A percentile compares a stretch with the other conserved stretches of the same genome.
Evolutionary conservation across 2,797 vertebrate genomes (phyloP).

Genomic region (Amblyopsis hoosieri): DNA sequence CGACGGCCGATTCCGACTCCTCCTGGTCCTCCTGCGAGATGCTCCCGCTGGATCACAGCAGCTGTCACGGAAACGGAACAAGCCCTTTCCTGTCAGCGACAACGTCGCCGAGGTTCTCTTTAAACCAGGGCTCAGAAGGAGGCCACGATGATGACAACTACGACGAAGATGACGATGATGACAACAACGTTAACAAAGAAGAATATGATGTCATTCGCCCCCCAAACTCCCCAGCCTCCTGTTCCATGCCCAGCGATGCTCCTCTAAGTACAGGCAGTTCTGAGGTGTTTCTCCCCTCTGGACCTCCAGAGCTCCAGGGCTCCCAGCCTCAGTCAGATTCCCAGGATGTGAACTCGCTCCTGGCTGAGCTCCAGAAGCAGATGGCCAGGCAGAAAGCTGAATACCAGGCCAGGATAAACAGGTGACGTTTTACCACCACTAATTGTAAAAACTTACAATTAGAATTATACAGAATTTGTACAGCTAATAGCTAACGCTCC

Average conservation of each 20-base stretch:
- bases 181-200: neutral
- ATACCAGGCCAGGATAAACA: slow-evolving; percentile 73
- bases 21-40: slow-evolving; percentile 78
- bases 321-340: slow-evolving; percentile 25
- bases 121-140: slow-evolving; percentile 19
- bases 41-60: slow-evolving; percentile 59
- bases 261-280: slow-evolving; percentile 80
- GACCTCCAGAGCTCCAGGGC: slow-evolving; percentile 51
- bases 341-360: slow-evolving; percentile 43
- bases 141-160: slow-evolving; percentile 11
- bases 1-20: slow-evolving; percentile 54
- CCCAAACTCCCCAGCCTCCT: slow-evolving; percentile 66
- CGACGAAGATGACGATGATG: slow-evolving; percentile 12
- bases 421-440: slow-evolving; percentile 52
- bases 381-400: slow-evolving; percentile 74
- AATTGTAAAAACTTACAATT: too few species aligned
- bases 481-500: neutral
- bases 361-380: slow-evolving; percentile 68
- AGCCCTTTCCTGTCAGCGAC: slow-evolving; percentile 27
- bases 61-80: slow-evolving; percentile 8
- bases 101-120: slow-evolving; percentile 28
- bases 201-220: slow-evolving; percentile 32
- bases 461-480: too few species aligned
- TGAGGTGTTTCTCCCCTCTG: slow-evolving; percentile 79
- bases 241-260: slow-evolving; percentile 60